Base-by-base conservation (phyloP, 2,888 invertebrate genomes). In the Hypsopygia costalis region DNA sequence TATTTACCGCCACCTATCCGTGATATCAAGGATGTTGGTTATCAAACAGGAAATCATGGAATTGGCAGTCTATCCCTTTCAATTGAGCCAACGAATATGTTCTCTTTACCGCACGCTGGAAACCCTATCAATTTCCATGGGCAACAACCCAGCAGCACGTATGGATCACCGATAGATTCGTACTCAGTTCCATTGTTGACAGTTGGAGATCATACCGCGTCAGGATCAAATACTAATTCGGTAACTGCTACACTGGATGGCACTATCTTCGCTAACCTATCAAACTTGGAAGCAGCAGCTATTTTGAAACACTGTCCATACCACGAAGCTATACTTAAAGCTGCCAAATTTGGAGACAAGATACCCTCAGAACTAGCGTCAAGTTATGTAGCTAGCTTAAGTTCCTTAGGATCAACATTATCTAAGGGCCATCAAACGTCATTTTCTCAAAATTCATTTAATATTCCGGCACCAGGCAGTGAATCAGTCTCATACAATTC, bases 1-100 rank as follows among this genome's bases (percentile, higher is more conserved):
- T 93, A 93, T 56, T 72, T 93, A 25, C 92, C 93, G 0, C 93
- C 93, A 1, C 92, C 93, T 1, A 88, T 92, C n/a, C 80, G 89
- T 32, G 92, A 90, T 43, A 60, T 91, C 0, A 89, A 90, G 40
- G 92, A 91, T 36, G 63, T 65, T 10, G 76, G 63, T 47, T 60
- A 67, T 1, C 70, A 78, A 1, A 64, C 69, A 1, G 69, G 69
- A 0, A 69, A 69, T 36, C 60, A 66, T 20, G 74, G 71, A 1
- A 36, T 59, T 1, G 76, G 53, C 47, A 73, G 54, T 11, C 68
- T 89, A 0, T 81, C 83, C 1, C 51, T 87, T 16, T 87, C 90
- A 0, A 87, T 88, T 5, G 86, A 87, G 58, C 90, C 90, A 0
- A 77, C 90, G 0, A 83, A 71, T 47, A 60, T 91, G 1, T 91